A percentile compares a stretch with the other conserved stretches of the same genome.
These are phyloP conservation scores for Strix aluco DNA, from an alignment of 2,113 vertebrate species.

Conservation along the genomic window DNA sequence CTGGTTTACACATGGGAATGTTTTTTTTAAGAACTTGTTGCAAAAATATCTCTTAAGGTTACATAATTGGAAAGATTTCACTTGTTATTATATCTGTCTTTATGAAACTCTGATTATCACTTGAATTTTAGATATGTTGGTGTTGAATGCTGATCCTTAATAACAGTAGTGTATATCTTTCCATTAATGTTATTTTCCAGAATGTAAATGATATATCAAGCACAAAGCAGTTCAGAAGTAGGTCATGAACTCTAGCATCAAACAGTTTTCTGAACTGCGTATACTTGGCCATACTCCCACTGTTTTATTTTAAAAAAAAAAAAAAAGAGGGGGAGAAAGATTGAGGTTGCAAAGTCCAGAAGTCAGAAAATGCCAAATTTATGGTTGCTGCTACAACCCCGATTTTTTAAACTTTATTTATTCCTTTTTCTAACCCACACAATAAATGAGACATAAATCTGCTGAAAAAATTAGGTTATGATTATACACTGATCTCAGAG, in stretches of 20 bases:
- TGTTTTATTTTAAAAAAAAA: neutral
- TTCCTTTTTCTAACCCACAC: neutral
- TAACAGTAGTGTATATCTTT: neutral
- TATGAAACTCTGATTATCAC: neutral
- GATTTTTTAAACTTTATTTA: neutral
- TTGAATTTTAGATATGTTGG: neutral
- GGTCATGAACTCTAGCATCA: neutral
- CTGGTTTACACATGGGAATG: neutral
- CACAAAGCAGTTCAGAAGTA: neutral
- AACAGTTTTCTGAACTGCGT: neutral
- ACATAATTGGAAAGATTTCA: neutral
- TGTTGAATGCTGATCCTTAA: neutral
- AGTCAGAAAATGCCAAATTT: neutral
- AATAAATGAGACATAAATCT: neutral
- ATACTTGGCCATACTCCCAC: neutral
- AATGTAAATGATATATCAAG: neutral
- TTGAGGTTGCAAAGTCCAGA: neutral
- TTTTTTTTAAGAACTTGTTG: neutral
- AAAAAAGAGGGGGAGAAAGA: fast-evolving
- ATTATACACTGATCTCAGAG: neutral
- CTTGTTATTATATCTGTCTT: neutral
- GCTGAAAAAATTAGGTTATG: neutral
- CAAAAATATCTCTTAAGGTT: neutral
- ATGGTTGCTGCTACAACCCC: neutral
- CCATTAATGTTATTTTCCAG: neutral